A percentile compares a stretch with the other conserved stretches of the same genome.
These are phyloP conservation scores for Clangula hyemalis DNA, from an alignment of 2,797 vertebrate species.

Conservation along the genomic window DNA sequence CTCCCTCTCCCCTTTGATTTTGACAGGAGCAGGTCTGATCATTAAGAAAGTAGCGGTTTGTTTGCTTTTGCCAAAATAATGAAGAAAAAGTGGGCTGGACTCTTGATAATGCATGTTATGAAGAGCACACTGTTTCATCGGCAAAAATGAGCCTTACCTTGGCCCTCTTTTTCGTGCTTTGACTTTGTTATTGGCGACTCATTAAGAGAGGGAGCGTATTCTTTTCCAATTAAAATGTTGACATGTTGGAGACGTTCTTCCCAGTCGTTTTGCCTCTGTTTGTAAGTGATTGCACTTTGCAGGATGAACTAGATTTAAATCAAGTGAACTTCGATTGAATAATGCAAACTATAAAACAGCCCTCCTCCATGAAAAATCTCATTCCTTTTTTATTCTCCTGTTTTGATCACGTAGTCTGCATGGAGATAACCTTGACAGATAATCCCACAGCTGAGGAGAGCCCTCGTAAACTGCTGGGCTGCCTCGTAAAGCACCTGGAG, in stretches of 20 bases:
- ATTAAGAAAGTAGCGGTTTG: slow-evolving; percentile 21
- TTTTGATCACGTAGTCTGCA: slow-evolving; percentile 29
- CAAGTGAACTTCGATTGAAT: slow-evolving; percentile 70
- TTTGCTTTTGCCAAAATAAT: slow-evolving; percentile 52
- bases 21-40: neutral
- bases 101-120: slow-evolving; percentile 11
- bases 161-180: slow-evolving; percentile 51
- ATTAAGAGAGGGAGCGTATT: slow-evolving; percentile 66
- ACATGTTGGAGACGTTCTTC: slow-evolving; percentile 53
- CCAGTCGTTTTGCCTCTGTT: slow-evolving; percentile 60
- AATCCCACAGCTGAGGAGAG: neutral
- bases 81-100: slow-evolving; percentile 30
- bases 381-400: slow-evolving; percentile 58
- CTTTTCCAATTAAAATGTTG: slow-evolving; percentile 75
- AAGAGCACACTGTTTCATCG: slow-evolving; percentile 32
- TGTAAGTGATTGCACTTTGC: slow-evolving; percentile 60
- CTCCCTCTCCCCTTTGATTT: slow-evolving; percentile 5
- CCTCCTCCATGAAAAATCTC: slow-evolving; percentile 50
- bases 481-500: neutral
- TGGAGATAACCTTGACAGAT: slow-evolving; percentile 41
- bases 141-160: slow-evolving; percentile 59
- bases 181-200: slow-evolving; percentile 70
- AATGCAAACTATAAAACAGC: slow-evolving; percentile 59
- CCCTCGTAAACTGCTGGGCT: neutral
- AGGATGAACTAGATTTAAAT: slow-evolving; percentile 68